These are phyloP conservation scores for Homarus americanus DNA, from an alignment of 1,140 invertebrate genomes.

Conservation along the genomic window DNA sequence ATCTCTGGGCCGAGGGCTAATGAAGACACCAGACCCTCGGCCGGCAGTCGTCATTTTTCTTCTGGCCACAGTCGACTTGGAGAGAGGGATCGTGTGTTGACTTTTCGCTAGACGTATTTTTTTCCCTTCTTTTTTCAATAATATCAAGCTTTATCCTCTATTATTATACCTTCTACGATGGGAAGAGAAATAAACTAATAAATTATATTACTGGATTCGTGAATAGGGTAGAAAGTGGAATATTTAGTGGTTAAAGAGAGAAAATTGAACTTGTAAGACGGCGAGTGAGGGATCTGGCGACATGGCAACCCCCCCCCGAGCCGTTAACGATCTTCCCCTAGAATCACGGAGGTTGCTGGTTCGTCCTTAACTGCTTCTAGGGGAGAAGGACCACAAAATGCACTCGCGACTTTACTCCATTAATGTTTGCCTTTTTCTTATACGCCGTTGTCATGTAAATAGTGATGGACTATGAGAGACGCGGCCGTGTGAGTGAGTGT, in stretches of 20 bases:
- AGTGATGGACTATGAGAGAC: no score
- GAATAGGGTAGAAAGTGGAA: no score
- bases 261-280: no score
- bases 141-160: no score
- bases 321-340: constrained; percentile 62
- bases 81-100: no score
- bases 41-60: constrained; percentile 18
- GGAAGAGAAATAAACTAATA: no score
- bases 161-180: no score
- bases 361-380: constrained; percentile 33
- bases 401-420: constrained; percentile 31
- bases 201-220: no score
- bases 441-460: constrained; percentile 27
- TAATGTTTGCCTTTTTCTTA: constrained; percentile 3
- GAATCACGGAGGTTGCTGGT: constrained; percentile 58
- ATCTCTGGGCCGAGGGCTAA: neutral
- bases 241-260: no score
- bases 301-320: constrained; percentile 39
- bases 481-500: no score
- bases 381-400: constrained; percentile 21
- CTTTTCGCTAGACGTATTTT: no score
- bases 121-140: no score
- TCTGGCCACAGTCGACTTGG: neutral
- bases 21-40: constrained; percentile 44
- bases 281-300: constrained; percentile 20